Evolutionary conservation across 2,888 invertebrate species (phyloP), one percentile per base, ranked within the genome.

Genomic region (Lasioglossum zephyrum): DNA sequence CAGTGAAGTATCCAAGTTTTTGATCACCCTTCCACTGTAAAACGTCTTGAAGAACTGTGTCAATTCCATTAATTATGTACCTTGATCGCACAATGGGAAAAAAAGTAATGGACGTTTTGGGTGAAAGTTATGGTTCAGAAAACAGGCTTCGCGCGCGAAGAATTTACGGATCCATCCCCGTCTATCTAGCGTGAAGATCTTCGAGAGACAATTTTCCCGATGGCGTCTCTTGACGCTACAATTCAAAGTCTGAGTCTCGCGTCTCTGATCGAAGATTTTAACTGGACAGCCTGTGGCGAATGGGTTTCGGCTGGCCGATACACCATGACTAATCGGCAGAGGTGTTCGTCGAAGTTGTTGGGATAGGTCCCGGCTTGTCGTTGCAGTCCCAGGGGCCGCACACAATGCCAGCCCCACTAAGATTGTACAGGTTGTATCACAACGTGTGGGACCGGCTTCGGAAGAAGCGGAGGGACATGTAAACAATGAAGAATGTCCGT

Each of bases 251-350:
- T 31, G 78, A 63, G 44, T 5, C 18, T 36, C 16, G 31, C 16
- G 16, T 16, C 31, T 31, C 49, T 44, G 73, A 72, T 66, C 39
- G 82, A 80, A 81, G 82, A 87, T 88, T 87, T 90, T 87, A 87
- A 88, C 87, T 85, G 82, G 90, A 90, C 92, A 87, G 85, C 77
- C 88, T 89, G 89, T 93, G 85, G 90, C 92, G 92, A 93, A 93
- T 92, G 91, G 90, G 82, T 88, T 90, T 91, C 82, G 82, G 81
- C 79, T 79, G 73, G 73, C 87, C 87, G 87, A 87, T 90, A 88
- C 88, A 79, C 88, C 89, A 87, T 92, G 87, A 92, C 92, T 92
- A 92, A 92, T 92, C 91, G 88, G 49, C 86, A 87, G 87, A 83
- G 87, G 81, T 86, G 89, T 81, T 63, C 85, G 79, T 81, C 86